Percentiles rank a stretch among this genome's conserved stretches.
Conservation (phyloP, 2,797 vertebrate species). For the Chrysocyon brachyurus region DNA sequence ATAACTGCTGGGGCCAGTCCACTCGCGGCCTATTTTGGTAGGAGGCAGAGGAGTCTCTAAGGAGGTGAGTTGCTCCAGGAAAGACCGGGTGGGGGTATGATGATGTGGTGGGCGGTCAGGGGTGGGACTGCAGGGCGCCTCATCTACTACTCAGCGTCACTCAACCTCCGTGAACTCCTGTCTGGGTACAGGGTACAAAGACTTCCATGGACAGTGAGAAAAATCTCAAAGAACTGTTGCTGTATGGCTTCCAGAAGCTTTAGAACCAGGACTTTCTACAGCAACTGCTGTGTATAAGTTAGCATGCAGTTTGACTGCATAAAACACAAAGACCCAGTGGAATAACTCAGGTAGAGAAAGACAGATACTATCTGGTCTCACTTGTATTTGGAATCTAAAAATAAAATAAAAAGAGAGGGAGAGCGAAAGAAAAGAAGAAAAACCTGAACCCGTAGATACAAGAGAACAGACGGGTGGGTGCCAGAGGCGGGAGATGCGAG, state of each 20-base stretch:
- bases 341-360: neutral
- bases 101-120: neutral
- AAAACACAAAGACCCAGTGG: neutral
- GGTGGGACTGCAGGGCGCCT: neutral
- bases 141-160: neutral
- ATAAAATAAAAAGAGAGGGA: fast-evolving
- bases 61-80: neutral
- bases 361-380: neutral
- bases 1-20: neutral
- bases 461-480: neutral
- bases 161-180: neutral
- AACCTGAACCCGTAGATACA: neutral
- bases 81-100: neutral
- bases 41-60: neutral
- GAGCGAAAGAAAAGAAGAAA: neutral
- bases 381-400: neutral
- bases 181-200: neutral
- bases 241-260: neutral
- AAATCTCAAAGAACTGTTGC: neutral
- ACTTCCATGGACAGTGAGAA: neutral
- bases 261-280: neutral
- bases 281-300: neutral
- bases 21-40: neutral
- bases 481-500: neutral
- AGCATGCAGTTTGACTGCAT: neutral